Percentiles rank a stretch among this genome's conserved stretches.
Evolutionary conservation across 2,113 vertebrate species (phyloP).

Genomic region (Dendropsophus ebraccatus): DNA sequence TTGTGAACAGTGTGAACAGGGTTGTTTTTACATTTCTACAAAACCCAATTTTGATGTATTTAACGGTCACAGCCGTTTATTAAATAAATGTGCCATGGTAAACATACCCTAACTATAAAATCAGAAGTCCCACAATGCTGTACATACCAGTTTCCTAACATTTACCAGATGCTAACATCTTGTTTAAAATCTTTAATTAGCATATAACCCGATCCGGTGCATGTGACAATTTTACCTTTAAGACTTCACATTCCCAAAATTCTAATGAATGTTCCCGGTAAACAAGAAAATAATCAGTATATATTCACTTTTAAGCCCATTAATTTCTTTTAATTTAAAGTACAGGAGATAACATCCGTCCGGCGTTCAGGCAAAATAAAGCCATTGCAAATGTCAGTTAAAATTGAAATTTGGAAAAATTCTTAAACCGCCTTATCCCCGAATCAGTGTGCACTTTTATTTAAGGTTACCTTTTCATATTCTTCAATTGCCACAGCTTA

Average conservation of each 20-base stretch:
- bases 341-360: conserved; percentile 34
- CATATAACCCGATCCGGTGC: background rate
- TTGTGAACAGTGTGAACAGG: too few relatives aligned
- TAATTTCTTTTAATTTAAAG: conserved; percentile 51
- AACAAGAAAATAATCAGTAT: conserved; percentile 28
- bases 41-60: background rate
- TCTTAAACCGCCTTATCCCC: conserved; percentile 27
- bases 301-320: conserved; percentile 11
- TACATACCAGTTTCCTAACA: background rate
- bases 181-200: conserved; percentile 4
- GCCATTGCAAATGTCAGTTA: conserved; percentile 41
- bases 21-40: background rate
- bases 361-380: background rate
- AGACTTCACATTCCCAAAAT: background rate
- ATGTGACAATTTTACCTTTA: background rate
- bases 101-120: background rate
- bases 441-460: conserved; percentile 49
- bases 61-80: background rate
- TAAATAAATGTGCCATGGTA: too few relatives aligned
- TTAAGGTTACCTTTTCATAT: conserved; percentile 54
- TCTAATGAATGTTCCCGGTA: background rate
- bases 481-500: conserved; percentile 36
- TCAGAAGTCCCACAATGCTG: background rate
- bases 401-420: conserved; percentile 51
- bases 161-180: background rate